phyloP scores from a whole-genome alignment of 2,888 invertebrate genomes.

The Marronus borbonicus region DNA sequence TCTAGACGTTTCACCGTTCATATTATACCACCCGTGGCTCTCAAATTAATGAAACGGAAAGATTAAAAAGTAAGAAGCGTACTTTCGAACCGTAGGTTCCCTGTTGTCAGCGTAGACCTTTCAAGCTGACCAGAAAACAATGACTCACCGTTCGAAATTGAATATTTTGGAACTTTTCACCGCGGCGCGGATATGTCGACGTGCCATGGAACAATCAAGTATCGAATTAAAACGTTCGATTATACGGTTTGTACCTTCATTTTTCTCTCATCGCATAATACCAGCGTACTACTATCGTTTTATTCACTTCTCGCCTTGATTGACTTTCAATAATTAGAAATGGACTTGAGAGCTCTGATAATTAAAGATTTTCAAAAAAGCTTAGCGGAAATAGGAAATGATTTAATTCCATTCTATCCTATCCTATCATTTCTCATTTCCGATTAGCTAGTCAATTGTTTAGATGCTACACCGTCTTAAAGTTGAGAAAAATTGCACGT shows the following conservation, averaged over 20 bases:
- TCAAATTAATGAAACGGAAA: slow-evolving; percentile 47
- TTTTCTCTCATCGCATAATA: neutral
- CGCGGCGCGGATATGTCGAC: neutral
- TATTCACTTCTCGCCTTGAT: too few species aligned
- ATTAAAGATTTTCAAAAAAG: too few species aligned
- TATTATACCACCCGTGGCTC: slow-evolving; percentile 46
- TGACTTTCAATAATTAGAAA: too few species aligned
- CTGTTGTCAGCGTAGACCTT: slow-evolving; percentile 9
- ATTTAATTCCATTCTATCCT: too few species aligned
- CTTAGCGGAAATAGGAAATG: too few species aligned
- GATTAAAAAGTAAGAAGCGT: slow-evolving; percentile 42
- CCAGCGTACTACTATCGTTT: too few species aligned
- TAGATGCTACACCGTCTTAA: too few species aligned
- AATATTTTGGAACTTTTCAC: slow-evolving; percentile 49
- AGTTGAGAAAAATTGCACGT: too few species aligned
- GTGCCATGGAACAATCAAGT: slow-evolving; percentile 17
- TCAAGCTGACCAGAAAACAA: slow-evolving; percentile 39
- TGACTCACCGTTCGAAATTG: slow-evolving; percentile 50
- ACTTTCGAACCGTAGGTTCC: slow-evolving; percentile 25
- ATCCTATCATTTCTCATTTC: too few species aligned
- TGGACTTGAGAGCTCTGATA: too few species aligned
- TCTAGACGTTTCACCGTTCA: slow-evolving; percentile 33
- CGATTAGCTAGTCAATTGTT: too few species aligned
- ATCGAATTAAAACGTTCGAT: slow-evolving; percentile 12
- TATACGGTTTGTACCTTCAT: slow-evolving; percentile 27